Evolutionary conservation across 2,113 vertebrate genomes (phyloP).

Genomic region (Cebus imitator): DNA sequence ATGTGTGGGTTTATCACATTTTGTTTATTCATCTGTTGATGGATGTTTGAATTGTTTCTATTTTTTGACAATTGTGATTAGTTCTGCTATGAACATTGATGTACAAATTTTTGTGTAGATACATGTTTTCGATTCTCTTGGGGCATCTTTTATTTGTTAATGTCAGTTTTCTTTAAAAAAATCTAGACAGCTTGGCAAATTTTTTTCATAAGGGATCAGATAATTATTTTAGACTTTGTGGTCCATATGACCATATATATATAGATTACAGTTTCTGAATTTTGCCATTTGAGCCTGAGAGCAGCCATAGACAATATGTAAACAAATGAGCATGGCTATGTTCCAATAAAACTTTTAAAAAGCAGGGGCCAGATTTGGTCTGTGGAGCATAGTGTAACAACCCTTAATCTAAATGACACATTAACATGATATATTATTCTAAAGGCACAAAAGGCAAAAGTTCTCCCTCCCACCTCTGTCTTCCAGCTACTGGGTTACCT

Average conservation of each 20-base stretch:
- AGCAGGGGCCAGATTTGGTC: neutral
- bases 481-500: neutral
- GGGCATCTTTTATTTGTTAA: neutral
- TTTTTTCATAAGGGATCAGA: neutral
- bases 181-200: neutral
- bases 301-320: neutral
- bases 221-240: conserved; percentile 14
- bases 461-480: neutral
- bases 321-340: neutral
- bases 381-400: neutral
- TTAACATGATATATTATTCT: neutral
- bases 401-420: neutral
- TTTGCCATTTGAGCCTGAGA: neutral
- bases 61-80: neutral
- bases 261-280: neutral
- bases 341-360: neutral
- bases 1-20: neutral
- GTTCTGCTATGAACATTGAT: neutral
- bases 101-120: neutral
- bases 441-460: neutral
- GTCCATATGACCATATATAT: neutral
- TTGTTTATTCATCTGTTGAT: neutral
- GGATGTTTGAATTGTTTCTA: neutral
- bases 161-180: neutral
- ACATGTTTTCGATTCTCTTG: conserved; percentile 9